Conservation (phyloP, 2,113 vertebrate genomes). For the Eidolon helvum region DNA sequence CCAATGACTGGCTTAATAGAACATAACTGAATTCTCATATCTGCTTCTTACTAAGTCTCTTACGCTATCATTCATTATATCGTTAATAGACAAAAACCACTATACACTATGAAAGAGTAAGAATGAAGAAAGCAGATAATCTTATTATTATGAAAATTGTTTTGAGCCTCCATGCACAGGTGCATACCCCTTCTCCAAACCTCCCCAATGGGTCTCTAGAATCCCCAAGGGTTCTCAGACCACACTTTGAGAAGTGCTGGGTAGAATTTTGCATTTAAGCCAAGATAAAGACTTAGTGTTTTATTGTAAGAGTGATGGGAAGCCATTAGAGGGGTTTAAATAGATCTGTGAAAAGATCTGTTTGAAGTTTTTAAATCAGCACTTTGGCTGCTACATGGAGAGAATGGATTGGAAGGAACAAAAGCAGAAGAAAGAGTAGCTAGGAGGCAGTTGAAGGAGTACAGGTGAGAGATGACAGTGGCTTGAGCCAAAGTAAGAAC, state of each 20-base stretch:
- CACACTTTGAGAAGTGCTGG: neutral
- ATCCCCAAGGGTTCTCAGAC: neutral
- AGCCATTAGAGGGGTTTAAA: neutral
- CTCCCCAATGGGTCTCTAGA: neutral
- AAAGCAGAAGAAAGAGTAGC: neutral
- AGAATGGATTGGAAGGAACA: neutral
- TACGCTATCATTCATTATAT: neutral
- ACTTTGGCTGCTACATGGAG: neutral
- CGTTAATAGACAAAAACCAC: neutral
- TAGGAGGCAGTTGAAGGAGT: neutral
- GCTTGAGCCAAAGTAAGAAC: neutral
- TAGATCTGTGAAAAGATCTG: neutral
- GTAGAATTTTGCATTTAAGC: conserved; percentile 3
- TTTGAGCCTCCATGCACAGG: neutral
- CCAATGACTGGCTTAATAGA: neutral
- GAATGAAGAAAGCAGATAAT: neutral
- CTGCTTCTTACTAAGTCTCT: neutral
- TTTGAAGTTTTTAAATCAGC: neutral
- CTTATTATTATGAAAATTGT: neutral
- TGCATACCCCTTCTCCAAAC: too few species aligned
- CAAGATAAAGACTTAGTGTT: neutral
- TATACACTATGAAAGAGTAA: neutral
- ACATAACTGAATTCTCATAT: neutral
- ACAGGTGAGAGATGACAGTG: neutral
- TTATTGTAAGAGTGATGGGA: neutral